A percentile compares a stretch with the other conserved stretches of the same genome.
phyloP scores from a whole-genome alignment of 1,140 invertebrate species.

The Pachyrhynchus sulphureomaculatus region DNA sequence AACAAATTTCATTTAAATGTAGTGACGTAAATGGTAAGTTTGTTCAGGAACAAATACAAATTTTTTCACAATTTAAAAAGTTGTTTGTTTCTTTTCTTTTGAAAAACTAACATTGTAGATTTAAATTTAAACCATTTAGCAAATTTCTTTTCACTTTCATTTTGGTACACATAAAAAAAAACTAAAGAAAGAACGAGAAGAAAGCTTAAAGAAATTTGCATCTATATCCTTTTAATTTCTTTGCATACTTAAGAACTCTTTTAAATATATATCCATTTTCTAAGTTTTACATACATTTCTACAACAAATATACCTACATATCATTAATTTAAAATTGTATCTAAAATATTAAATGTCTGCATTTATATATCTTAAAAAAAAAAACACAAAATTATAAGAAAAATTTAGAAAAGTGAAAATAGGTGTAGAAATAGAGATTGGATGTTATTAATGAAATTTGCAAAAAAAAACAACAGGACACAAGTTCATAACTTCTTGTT shows the following conservation, averaged over 20 bases:
- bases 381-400: neutral
- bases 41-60: too few species aligned
- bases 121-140: constrained; percentile 4
- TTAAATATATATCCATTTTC: neutral
- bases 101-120: constrained; percentile 12
- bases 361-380: constrained; percentile 5
- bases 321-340: constrained; percentile 26
- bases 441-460: too few species aligned
- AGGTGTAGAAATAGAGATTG: neutral
- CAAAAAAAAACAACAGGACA: too few species aligned
- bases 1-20: too few species aligned
- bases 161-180: too few species aligned
- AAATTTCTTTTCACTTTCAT: neutral
- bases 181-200: neutral
- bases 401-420: neutral
- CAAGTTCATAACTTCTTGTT: too few species aligned
- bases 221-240: neutral
- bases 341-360: constrained; percentile 35
- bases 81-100: neutral
- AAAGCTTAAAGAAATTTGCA: constrained; percentile 1
- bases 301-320: constrained; percentile 10
- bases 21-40: too few species aligned
- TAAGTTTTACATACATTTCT: neutral
- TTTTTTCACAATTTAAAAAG: neutral
- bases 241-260: constrained; percentile 10